Percentiles rank a stretch among this genome's conserved stretches.
Evolutionary conservation across 2,113 vertebrate species (phyloP).

Genomic region (Phalacrocorax pelagicus): DNA sequence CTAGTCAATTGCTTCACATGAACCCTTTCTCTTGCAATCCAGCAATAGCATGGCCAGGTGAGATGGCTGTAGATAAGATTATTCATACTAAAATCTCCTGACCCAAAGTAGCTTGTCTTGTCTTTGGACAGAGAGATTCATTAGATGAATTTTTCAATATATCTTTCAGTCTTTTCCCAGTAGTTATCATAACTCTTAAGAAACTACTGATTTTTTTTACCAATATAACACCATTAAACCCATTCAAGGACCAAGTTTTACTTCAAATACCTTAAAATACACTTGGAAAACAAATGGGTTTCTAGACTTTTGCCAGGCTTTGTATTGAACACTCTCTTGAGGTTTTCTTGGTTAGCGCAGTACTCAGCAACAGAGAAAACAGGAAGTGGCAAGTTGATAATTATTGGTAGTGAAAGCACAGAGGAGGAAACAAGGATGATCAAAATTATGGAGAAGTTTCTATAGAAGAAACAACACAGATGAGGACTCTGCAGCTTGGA

Average conservation of each 20-base stretch:
- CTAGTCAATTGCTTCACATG: not conserved
- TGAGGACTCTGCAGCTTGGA: not conserved
- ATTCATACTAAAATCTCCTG: not conserved
- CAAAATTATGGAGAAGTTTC: not conserved
- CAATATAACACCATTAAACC: not conserved
- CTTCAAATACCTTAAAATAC: not conserved
- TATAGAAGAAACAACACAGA: not conserved
- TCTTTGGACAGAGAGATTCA: not conserved
- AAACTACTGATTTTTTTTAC: not conserved
- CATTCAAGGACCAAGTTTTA: not conserved
- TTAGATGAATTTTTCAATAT: not conserved
- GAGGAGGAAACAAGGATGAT: not conserved
- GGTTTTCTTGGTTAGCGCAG: not conserved
- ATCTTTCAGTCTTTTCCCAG: not conserved
- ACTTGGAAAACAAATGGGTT: not conserved
- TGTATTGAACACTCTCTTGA: accelerated
- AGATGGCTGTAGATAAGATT: not conserved
- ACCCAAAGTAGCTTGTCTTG: not conserved
- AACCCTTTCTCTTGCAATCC: not conserved
- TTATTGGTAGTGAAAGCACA: not conserved
- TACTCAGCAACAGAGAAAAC: not conserved
- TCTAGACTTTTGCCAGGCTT: not conserved
- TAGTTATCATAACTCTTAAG: not conserved
- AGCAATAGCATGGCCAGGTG: not conserved
- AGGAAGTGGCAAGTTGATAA: not conserved